A percentile compares a stretch with the other conserved stretches of the same genome.
Conservation (phyloP, 2,888 invertebrate genomes). For the Hololepta plana region DNA sequence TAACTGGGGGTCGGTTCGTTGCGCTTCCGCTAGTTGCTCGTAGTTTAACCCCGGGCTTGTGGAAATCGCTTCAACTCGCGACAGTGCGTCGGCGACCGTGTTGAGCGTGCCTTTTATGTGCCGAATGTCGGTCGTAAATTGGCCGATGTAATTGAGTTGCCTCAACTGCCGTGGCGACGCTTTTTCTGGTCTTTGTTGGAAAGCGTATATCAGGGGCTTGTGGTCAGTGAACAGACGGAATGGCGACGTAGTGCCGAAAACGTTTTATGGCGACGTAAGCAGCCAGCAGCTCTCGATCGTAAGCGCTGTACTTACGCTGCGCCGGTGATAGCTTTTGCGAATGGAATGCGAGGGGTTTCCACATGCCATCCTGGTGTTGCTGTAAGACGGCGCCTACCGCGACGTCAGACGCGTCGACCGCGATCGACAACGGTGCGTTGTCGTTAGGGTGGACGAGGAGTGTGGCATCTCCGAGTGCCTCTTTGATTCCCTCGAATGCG, state of each 20-base stretch:
- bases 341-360: slow-evolving; percentile 21
- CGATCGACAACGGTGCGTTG: slow-evolving; percentile 13
- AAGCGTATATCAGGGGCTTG: slow-evolving; percentile 6
- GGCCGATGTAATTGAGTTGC: slow-evolving; percentile 7
- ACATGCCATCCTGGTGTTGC: slow-evolving; percentile 13
- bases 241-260: slow-evolving; percentile 4
- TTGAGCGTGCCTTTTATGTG: slow-evolving; percentile 7
- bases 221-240: slow-evolving; percentile 7
- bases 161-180: slow-evolving; percentile 7
- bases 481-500: slow-evolving; percentile 16
- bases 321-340: slow-evolving; percentile 17
- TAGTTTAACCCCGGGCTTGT: too few relatives aligned
- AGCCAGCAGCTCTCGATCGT: slow-evolving; percentile 9
- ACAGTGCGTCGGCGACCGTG: slow-evolving; percentile 7
- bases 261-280: slow-evolving; percentile 7
- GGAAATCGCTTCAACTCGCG: too few relatives aligned
- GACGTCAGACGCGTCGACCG: slow-evolving; percentile 18
- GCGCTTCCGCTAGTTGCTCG: too few relatives aligned
- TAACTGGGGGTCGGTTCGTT: too few relatives aligned
- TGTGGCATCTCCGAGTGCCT: slow-evolving; percentile 14
- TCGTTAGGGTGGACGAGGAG: slow-evolving; percentile 17
- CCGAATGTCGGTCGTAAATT: slow-evolving; percentile 6
- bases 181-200: slow-evolving; percentile 6
- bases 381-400: slow-evolving; percentile 21
- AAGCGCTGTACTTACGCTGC: slow-evolving; percentile 14